These are phyloP conservation scores for Heptranchias perlo DNA, from an alignment of 2,113 vertebrate species.

Conservation along the genomic window DNA sequence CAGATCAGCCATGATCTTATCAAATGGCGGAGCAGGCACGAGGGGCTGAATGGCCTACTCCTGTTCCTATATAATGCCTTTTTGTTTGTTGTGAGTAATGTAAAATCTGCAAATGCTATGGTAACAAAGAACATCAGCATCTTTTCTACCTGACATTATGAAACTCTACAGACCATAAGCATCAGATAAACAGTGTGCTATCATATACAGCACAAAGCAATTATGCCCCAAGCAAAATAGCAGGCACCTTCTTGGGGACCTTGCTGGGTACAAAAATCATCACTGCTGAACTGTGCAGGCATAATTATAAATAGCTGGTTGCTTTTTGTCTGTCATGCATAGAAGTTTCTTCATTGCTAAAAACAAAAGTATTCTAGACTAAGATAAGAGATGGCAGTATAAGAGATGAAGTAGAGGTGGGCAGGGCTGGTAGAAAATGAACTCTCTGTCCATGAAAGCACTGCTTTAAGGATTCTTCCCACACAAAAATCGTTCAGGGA, in stretches of 20 bases:
- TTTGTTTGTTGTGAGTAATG: neutral
- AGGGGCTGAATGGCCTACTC: too few relatives aligned
- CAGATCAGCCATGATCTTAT: too few relatives aligned
- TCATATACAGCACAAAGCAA: neutral
- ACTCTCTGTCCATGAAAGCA: neutral
- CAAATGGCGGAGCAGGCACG: too few relatives aligned
- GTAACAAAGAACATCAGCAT: neutral
- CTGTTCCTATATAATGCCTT: too few relatives aligned
- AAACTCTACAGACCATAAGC: neutral
- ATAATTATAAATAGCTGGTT: neutral
- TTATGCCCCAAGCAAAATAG: neutral
- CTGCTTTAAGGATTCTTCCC: neutral
- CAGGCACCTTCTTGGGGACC: neutral
- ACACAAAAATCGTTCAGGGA: neutral
- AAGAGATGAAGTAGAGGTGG: too few relatives aligned
- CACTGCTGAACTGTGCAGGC: neutral
- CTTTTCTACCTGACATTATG: neutral
- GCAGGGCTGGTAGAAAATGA: neutral
- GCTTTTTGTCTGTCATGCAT: neutral
- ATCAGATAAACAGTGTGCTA: constrained; percentile 7
- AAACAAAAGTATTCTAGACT: neutral
- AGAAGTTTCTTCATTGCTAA: neutral
- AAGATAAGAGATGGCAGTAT: too few relatives aligned
- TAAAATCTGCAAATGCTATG: neutral
- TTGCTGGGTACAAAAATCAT: neutral